Percentiles rank a stretch among this genome's conserved stretches.
These are phyloP conservation scores for Drosophila kambysellisi DNA, from an alignment of 2,888 invertebrate genomes.

Conservation along the genomic window DNA sequence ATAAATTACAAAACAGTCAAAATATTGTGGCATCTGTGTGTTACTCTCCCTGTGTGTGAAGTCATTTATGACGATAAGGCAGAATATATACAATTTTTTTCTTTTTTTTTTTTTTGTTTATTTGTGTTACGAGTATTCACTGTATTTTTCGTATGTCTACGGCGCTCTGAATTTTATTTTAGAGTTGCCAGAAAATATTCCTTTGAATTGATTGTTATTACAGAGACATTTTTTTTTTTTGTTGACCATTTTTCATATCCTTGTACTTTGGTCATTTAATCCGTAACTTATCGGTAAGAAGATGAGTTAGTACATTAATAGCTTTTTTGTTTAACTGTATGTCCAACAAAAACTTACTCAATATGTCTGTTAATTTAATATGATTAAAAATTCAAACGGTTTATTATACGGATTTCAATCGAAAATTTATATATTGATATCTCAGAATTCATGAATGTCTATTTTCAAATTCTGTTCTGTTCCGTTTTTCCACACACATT, in stretches of 20 bases:
- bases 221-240: neutral
- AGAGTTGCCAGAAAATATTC: conserved; percentile 23
- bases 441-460: no score
- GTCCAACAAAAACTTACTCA: neutral
- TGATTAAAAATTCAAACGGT: neutral
- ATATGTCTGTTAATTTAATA: neutral
- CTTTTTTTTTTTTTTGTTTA: conserved; percentile 1
- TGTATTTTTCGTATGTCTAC: conserved; percentile 20
- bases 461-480: no score
- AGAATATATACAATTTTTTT: conserved; percentile 10
- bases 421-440: neutral
- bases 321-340: neutral
- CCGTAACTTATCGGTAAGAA: neutral
- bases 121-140: conserved; percentile 14
- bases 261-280: neutral
- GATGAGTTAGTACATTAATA: neutral
- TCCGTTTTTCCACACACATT: no score
- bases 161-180: conserved; percentile 17
- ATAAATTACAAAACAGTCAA: conserved; percentile 81
- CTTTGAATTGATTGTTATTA: conserved; percentile 25
- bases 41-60: conserved; percentile 53
- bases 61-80: conserved; percentile 62
- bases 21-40: conserved; percentile 78
- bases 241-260: neutral
- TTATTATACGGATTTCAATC: neutral